Evolutionary conservation across 2,113 vertebrate genomes (phyloP), one percentile per base, ranked within the genome.

Genomic region (Acrocephalus kingi): DNA sequence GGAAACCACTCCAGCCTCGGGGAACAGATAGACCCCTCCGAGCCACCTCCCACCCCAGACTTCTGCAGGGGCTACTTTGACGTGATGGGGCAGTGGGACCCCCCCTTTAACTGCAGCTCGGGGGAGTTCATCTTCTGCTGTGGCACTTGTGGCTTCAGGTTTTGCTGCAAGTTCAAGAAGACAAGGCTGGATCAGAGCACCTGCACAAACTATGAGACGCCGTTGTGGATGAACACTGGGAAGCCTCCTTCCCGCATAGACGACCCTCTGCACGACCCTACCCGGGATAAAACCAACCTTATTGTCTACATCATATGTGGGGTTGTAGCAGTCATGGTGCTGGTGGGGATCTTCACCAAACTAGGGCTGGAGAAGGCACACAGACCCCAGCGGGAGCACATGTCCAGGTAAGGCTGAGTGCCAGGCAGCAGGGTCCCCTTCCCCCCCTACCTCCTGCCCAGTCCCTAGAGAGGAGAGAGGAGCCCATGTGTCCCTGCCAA

Each of bases 271-370:
- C 98, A 98, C 56, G 99, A 99, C 96, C 99, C 98, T 96, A 99
- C 99, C 96, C 99, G 99, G 98, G 99, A 99, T 98, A 99, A 99
- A 98, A 99, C 99, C 84, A 99, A 99, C 98, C 98, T 99, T 91
- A 99, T 99, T 68, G 99, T 99, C 84, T 99, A 99, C 97, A 99
- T 99, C 97, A 99, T 99, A 93, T 99, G 99, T 96, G 99, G 99
- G 98, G 99, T 99, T 95, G 99, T 99, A 97, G 99, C 99, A 54
- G 98, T 99, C 95, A 99, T 99, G 99, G 99, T 99, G 84, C 98
- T 99, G n/a, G 99, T 99, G 96, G 99, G 99, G 86, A 99, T 99
- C 98, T 99, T 99, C 99, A 99, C 99, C 95, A 99, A 99, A 97
- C 96, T 99, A 96, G 99, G 99, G 58, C 98, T 99, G 97, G 99